These are phyloP conservation scores for Doris montereyensis DNA, from an alignment of 2,888 invertebrate genomes.

Conservation along the genomic window DNA sequence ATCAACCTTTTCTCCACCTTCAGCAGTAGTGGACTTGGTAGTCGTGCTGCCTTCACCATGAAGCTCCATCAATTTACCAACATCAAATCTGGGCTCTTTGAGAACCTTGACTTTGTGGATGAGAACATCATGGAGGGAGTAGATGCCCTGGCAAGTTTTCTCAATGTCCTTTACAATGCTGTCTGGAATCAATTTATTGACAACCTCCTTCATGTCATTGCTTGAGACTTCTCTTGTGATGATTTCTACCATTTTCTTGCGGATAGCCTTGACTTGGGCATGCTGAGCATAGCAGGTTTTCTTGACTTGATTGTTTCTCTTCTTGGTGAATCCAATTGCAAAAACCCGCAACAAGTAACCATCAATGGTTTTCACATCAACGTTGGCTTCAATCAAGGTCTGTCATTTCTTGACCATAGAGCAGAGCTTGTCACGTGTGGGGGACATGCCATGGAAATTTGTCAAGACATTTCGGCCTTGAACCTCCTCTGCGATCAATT, in stretches of 20 bases:
- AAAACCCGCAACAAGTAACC: slow-evolving; percentile 96
- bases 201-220: slow-evolving; percentile 94
- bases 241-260: slow-evolving; percentile 98
- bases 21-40: slow-evolving; percentile 55
- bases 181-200: slow-evolving; percentile 96
- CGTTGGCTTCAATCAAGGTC: slow-evolving; percentile 96
- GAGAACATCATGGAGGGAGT: slow-evolving; percentile 98
- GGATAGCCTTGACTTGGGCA: slow-evolving; percentile 90
- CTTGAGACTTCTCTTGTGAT: slow-evolving; percentile 92
- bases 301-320: slow-evolving; percentile 92
- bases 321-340: slow-evolving; percentile 99
- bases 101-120: slow-evolving; percentile 99
- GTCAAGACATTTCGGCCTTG: slow-evolving; percentile 93
- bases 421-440: slow-evolving; percentile 98
- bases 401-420: slow-evolving; percentile 99
- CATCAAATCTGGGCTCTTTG: slow-evolving; percentile 97
- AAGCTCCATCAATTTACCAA: slow-evolving; percentile 94
- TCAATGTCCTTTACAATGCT: slow-evolving; percentile 99
- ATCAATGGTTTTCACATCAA: slow-evolving; percentile 98
- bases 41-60: slow-evolving; percentile 86
- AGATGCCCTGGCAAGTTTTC: slow-evolving; percentile 96
- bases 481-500: slow-evolving; percentile 97
- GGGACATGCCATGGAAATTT: slow-evolving; percentile 99
- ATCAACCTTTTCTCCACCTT: slow-evolving; percentile 72
- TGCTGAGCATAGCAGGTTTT: slow-evolving; percentile 99